Percentiles rank a stretch among this genome's conserved stretches.
phyloP scores from a whole-genome alignment of 2,888 invertebrate genomes.

The Caenorhabditis panamensis region DNA sequence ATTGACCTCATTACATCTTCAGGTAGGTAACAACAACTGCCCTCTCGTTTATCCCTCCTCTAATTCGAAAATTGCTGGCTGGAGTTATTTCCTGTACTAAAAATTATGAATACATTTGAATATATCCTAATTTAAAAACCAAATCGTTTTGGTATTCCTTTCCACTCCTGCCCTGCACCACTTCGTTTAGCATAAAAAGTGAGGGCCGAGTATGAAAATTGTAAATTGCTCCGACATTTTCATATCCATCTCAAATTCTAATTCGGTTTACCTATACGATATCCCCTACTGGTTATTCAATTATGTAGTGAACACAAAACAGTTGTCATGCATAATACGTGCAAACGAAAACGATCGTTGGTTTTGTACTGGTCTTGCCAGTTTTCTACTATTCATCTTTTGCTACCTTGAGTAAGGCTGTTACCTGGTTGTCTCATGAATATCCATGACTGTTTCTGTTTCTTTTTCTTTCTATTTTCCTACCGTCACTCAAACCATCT shows the following conservation, averaged over 20 bases:
- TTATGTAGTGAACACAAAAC: constrained; percentile 47
- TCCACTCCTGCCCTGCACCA: no score
- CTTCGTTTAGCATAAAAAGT: no score
- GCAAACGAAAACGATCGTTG: constrained; percentile 40
- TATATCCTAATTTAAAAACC: not conserved
- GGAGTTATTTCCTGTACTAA: not conserved
- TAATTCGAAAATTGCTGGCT: constrained; percentile 27
- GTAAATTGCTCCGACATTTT: constrained; percentile 19
- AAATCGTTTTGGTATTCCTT: not conserved
- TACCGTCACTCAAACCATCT: not conserved
- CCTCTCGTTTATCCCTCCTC: constrained; percentile 17
- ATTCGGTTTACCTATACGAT: not conserved
- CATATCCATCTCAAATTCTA: not conserved
- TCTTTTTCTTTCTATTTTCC: not conserved
- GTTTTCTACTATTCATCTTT: not conserved
- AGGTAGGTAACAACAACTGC: constrained; percentile 48
- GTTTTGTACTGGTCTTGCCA: constrained; percentile 52
- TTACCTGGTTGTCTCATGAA: constrained; percentile 51
- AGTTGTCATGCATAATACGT: constrained; percentile 46
- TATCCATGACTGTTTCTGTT: constrained; percentile 26
- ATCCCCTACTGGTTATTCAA: constrained; percentile 45
- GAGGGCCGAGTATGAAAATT: no score
- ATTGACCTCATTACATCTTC: constrained; percentile 59
- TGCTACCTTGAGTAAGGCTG: not conserved
- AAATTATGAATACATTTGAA: not conserved